Percentiles rank a stretch among this genome's conserved stretches.
phyloP scores from a whole-genome alignment of 2,888 invertebrate species.

The Phengaris arion region DNA sequence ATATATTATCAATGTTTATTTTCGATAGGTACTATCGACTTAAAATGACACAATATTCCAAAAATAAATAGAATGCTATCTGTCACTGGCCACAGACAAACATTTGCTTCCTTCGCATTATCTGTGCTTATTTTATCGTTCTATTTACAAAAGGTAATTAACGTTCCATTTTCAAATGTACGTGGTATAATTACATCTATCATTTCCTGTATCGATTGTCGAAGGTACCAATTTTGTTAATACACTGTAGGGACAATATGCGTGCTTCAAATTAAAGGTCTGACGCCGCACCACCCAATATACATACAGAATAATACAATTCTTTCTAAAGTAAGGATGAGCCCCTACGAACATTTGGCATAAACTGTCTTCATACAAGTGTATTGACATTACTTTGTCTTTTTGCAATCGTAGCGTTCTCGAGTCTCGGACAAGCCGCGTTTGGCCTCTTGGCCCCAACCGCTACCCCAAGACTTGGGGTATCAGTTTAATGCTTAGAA shows the following conservation, averaged over 20 bases:
- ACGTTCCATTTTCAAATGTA: conserved; percentile 22
- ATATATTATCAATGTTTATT: conserved; percentile 15
- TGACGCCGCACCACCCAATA: not conserved
- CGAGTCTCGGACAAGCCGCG: not conserved
- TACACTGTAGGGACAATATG: not conserved
- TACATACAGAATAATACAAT: not conserved
- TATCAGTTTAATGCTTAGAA: too few species aligned
- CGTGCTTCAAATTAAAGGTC: not conserved
- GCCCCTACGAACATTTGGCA: not conserved
- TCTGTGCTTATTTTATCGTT: conserved; percentile 32
- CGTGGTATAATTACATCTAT: conserved; percentile 13
- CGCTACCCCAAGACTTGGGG: too few species aligned
- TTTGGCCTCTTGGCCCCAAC: too few species aligned
- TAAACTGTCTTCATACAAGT: not conserved
- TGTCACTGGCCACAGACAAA: conserved; percentile 31
- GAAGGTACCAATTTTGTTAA: conserved; percentile 20
- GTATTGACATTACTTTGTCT: not conserved
- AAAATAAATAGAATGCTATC: conserved; percentile 7
- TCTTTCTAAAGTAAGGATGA: not conserved
- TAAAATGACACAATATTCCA: conserved; percentile 30
- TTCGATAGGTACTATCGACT: conserved; percentile 6
- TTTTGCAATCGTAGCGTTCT: not conserved
- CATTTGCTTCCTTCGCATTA: conserved; percentile 38
- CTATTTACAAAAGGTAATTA: conserved; percentile 26
- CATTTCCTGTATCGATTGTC: conserved; percentile 7